Percentiles rank a stretch among this genome's conserved stretches.
Conservation (phyloP, 2,113 vertebrate species). For the Actenoides hombroni region DNA sequence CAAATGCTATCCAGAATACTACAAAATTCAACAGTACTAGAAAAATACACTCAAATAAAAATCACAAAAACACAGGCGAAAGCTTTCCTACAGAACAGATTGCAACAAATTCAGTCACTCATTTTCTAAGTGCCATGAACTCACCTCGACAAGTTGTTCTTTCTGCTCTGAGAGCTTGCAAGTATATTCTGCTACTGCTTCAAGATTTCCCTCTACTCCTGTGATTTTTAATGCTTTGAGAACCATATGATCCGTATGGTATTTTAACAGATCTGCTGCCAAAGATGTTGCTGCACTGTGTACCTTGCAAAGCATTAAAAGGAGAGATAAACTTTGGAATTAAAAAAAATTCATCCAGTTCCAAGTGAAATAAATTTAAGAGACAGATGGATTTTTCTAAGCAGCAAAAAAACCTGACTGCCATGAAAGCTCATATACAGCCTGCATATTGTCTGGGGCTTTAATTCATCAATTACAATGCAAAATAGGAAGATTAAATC, state of each 20-base stretch:
- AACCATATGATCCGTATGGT: slow-evolving; percentile 87
- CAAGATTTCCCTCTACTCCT: slow-evolving; percentile 91
- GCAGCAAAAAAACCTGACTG: background rate
- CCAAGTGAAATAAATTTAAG: background rate
- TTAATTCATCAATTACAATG: background rate
- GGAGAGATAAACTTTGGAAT: background rate
- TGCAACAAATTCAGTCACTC: background rate
- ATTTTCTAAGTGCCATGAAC: background rate
- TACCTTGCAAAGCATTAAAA: slow-evolving; percentile 76
- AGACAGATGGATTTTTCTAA: background rate
- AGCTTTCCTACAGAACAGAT: background rate
- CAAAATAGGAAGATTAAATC: background rate
- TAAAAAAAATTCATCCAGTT: background rate
- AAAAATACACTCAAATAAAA: background rate
- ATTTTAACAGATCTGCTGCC: slow-evolving; percentile 87
- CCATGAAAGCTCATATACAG: background rate
- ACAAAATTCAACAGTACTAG: background rate
- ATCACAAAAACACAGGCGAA: background rate
- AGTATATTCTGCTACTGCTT: slow-evolving; percentile 88
- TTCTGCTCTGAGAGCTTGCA: slow-evolving; percentile 93
- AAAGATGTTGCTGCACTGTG: slow-evolving; percentile 85
- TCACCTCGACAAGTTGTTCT: slow-evolving; percentile 94
- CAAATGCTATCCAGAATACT: background rate
- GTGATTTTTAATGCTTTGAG: slow-evolving; percentile 88
- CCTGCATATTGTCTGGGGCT: background rate